Conservation (phyloP, 1,140 invertebrate genomes). For the Pomacea maculata region DNA sequence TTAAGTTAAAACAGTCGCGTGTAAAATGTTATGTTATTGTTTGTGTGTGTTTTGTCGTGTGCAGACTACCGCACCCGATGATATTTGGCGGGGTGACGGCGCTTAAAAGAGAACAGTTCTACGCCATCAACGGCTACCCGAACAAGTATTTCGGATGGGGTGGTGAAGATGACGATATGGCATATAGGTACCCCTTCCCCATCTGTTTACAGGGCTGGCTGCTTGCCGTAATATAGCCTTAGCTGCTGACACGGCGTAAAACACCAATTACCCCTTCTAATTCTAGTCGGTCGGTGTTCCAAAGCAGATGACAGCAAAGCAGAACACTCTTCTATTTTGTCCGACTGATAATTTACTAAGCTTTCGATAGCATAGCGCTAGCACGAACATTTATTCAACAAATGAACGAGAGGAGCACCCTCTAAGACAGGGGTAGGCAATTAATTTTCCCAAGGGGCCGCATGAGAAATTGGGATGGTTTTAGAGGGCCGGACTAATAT, state of each 20-base stretch:
- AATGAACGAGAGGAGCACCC: background rate
- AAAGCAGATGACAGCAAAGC: no score
- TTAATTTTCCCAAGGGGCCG: no score
- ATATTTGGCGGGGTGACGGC: constrained; percentile 57
- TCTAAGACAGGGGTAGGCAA: background rate
- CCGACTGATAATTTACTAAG: background rate
- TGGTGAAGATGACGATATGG: constrained; percentile 61
- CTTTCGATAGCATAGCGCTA: background rate
- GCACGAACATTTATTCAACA: background rate
- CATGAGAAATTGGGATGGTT: no score
- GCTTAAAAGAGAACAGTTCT: constrained; percentile 70
- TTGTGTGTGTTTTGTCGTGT: constrained; percentile 16
- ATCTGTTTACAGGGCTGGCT: no score
- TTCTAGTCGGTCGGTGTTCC: background rate
- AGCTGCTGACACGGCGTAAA: no score
- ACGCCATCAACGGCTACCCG: constrained; percentile 88
- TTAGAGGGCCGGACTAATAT: no score
- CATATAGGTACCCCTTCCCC: constrained; percentile 29
- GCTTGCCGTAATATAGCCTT: no score
- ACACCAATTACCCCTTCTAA: no score
- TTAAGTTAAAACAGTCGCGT: no score
- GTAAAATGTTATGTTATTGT: no score
- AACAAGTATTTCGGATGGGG: constrained; percentile 89
- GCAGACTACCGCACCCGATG: constrained; percentile 46
- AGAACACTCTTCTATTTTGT: background rate